phyloP scores from a whole-genome alignment of 2,888 invertebrate genomes.

The Criorhina ranunculi region DNA sequence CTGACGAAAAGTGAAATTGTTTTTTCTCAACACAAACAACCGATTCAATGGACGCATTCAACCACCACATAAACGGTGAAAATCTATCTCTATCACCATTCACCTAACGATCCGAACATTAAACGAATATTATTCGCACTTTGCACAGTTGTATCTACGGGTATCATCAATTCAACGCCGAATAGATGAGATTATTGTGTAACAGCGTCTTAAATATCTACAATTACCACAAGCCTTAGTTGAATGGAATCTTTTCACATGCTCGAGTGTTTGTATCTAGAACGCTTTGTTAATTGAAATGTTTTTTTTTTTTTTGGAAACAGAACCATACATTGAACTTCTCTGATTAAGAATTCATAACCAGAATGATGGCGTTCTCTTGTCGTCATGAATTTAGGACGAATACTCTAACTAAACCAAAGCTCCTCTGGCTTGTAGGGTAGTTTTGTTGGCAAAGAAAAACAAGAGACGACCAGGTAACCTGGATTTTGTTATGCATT shows the following conservation, averaged over 20 bases:
- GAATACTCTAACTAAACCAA: too few relatives aligned
- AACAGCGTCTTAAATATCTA: constrained; percentile 10
- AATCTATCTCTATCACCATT: constrained; percentile 14
- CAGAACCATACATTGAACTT: constrained; percentile 11
- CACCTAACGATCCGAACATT: constrained; percentile 33
- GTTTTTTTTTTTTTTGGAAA: constrained; percentile 38
- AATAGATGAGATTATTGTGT: constrained; percentile 37
- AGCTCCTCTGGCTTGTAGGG: constrained; percentile 19
- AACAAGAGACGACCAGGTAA: constrained; percentile 50
- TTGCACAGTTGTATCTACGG: not conserved
- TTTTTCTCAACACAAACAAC: constrained; percentile 1
- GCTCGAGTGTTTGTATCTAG: constrained; percentile 4
- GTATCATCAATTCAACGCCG: constrained; percentile 18
- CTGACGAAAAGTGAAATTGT: constrained; percentile 2
- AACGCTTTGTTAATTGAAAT: constrained; percentile 31
- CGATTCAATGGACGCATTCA: constrained; percentile 11
- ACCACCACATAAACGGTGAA: constrained; percentile 5
- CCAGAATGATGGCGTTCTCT: constrained; percentile 39
- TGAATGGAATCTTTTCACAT: constrained; percentile 18
- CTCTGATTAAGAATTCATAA: constrained; percentile 49
- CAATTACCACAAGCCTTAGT: constrained; percentile 19
- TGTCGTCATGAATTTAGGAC: constrained; percentile 59
- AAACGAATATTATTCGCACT: constrained; percentile 37
- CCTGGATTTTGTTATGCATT: constrained; percentile 66
- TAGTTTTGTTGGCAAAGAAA: not conserved